Evolutionary conservation across 2,888 invertebrate genomes (phyloP), one percentile per base, ranked within the genome.

Genomic region (Drosophila tripunctata): DNA sequence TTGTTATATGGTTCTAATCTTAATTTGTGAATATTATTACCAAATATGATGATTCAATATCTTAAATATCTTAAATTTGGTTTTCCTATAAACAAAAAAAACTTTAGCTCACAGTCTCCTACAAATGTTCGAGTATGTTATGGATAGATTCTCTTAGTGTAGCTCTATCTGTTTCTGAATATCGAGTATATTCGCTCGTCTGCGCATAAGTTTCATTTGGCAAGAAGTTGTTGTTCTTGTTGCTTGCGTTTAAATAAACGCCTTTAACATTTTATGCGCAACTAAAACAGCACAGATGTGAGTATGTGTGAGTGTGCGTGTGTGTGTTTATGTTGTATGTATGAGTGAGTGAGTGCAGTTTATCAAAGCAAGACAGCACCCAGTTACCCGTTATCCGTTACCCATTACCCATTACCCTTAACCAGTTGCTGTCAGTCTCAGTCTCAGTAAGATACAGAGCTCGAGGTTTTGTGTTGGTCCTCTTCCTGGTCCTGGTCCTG

Each of bases 301-400:
- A 33, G 40, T 43, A 19, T 45, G 40, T 55, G 27, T 30, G 15
- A 7, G 22, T 21, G 17, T 12, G 40, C 24, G 33, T 48, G 33
- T 33, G 38, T 35, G 30, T 36, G 38, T 35, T 17, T 38, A 43
- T 43, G 27, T 45, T 30, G 21, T 36, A 5, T 50, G 45, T 41
- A 33, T 40, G 27, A 41, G 50, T 47, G 40, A 36, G 56, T 19
- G 55, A 47, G 54, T 76, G 76, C 82, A 81, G 76, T 81, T 81
- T 81, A 84, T 84, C 85, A 84, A 78, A 66, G 81, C 76, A 58
- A 56, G 73, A 58, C 76, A 75, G 75, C 75, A 58, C 63, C 73
- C 62, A 81, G 67, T 56, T 70, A 57, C 27, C 62, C 33, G 38
- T 62, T 62, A 54, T 63, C 62, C 55, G 57, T 69, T 70, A 33